Evolutionary conservation across 2,888 invertebrate species (phyloP).

Genomic region (Caenorhabditis sulstoni): DNA sequence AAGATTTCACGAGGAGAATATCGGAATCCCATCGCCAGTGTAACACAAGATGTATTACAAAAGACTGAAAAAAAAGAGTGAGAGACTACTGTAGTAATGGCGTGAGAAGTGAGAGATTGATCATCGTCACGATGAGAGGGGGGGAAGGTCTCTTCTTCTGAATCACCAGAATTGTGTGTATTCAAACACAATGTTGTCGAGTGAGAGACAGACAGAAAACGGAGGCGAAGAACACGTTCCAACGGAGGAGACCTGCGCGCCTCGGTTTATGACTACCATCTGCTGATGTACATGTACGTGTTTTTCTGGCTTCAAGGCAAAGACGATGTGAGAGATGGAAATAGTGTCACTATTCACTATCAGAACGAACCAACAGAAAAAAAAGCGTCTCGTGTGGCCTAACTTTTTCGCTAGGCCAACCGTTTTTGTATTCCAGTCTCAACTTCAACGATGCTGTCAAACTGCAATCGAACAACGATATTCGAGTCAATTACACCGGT

Average conservation of each 20-base stretch:
- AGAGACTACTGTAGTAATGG: too few relatives aligned
- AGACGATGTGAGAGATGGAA: too few relatives aligned
- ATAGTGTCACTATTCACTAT: too few relatives aligned
- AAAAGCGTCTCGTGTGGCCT: too few relatives aligned
- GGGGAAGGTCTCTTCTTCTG: conserved; percentile 1
- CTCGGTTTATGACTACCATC: conserved; percentile 6
- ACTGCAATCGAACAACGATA: conserved; percentile 79
- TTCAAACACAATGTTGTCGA: not conserved
- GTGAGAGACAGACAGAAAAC: not conserved
- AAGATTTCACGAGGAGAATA: too few relatives aligned
- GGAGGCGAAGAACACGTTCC: conserved; percentile 3
- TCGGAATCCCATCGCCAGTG: too few relatives aligned
- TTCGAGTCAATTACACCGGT: conserved; percentile 79
- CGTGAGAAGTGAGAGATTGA: not conserved
- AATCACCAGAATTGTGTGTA: not conserved
- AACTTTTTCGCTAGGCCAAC: not conserved
- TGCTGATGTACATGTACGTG: not conserved
- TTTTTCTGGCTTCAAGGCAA: too few relatives aligned
- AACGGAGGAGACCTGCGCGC: conserved; percentile 5
- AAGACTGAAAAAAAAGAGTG: not conserved
- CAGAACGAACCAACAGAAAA: too few relatives aligned
- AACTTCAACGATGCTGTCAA: conserved; percentile 79
- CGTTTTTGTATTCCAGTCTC: conserved; percentile 67
- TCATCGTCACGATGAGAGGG: not conserved
- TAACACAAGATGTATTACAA: not conserved